A percentile compares a stretch with the other conserved stretches of the same genome.
Evolutionary conservation across 2,113 vertebrate species (phyloP).

Genomic region (Heloderma charlesbogerti): DNA sequence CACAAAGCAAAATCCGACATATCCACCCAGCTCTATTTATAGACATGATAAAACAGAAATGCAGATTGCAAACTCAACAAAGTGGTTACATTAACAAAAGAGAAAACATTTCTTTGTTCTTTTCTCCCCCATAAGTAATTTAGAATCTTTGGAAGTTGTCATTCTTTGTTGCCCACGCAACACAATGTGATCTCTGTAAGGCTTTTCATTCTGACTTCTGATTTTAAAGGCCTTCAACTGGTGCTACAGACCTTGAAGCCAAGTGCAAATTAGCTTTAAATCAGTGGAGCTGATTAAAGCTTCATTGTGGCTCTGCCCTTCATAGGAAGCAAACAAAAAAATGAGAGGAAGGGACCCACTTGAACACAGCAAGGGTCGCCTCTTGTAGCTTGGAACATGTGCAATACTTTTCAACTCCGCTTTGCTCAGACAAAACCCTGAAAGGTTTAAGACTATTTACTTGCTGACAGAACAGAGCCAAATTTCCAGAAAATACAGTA

Average conservation of each 20-base stretch:
- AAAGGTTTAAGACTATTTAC: constrained; percentile 83
- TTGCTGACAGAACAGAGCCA: constrained; percentile 82
- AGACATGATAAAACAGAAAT: constrained; percentile 73
- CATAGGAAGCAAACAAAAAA: constrained; percentile 63
- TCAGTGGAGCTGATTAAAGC: constrained; percentile 88
- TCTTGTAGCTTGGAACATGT: constrained; percentile 81
- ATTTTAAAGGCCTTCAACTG: constrained; percentile 82
- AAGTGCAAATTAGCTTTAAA: constrained; percentile 88
- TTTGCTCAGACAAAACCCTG: constrained; percentile 76
- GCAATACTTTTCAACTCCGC: constrained; percentile 78
- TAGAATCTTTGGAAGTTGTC: constrained; percentile 72
- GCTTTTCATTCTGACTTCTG: constrained; percentile 79
- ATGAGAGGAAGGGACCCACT: constrained; percentile 72
- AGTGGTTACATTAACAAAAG: constrained; percentile 69
- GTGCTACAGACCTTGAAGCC: constrained; percentile 83
- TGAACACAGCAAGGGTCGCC: constrained; percentile 80
- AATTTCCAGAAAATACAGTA: constrained; percentile 82
- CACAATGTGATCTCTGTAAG: constrained; percentile 80
- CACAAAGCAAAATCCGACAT: constrained; percentile 65
- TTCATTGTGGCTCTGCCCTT: constrained; percentile 79
- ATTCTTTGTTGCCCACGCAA: constrained; percentile 66
- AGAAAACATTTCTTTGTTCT: constrained; percentile 71
- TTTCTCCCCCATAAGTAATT: constrained; percentile 71
- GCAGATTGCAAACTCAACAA: constrained; percentile 62
- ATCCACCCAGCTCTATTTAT: constrained; percentile 68